Percentiles rank a stretch among this genome's conserved stretches.
Evolutionary conservation across 2,888 invertebrate genomes (phyloP).

Genomic region (Drosophila monieri): DNA sequence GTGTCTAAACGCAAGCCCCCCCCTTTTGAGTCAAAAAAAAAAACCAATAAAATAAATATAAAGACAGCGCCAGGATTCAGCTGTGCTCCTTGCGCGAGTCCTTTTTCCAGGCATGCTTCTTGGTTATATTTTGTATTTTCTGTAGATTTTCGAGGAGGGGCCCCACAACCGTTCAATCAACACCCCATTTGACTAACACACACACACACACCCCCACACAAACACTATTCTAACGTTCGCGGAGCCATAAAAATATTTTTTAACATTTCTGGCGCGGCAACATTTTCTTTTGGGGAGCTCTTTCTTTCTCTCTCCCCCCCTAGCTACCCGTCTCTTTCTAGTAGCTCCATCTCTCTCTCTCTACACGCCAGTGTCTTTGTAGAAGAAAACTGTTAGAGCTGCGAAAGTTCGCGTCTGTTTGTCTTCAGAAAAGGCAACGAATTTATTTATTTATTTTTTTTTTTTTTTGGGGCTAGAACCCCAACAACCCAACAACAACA

Average conservation of each 20-base stretch:
- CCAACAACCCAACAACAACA: slow-evolving; percentile 35
- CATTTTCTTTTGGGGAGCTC: slow-evolving; percentile 59
- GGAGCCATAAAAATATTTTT: slow-evolving; percentile 79
- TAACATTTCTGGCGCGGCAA: slow-evolving; percentile 73
- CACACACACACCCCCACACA: slow-evolving; percentile 39
- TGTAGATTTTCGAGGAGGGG: slow-evolving; percentile 30
- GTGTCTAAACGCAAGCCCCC: slow-evolving; percentile 79
- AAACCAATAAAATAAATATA: slow-evolving; percentile 37
- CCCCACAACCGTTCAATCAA: slow-evolving; percentile 77
- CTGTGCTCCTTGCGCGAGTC: slow-evolving; percentile 5
- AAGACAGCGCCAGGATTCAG: slow-evolving; percentile 12
- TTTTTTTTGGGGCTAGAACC: slow-evolving; percentile 2
- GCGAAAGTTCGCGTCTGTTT: slow-evolving; percentile 74
- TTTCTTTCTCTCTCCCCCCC: slow-evolving; percentile 5
- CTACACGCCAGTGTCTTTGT: slow-evolving; percentile 46
- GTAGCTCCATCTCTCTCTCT: slow-evolving; percentile 22
- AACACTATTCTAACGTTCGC: slow-evolving; percentile 79
- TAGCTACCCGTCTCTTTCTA: neutral
- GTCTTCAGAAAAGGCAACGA: slow-evolving; percentile 37
- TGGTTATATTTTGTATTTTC: neutral
- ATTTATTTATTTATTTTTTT: slow-evolving; percentile 7
- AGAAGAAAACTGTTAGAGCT: slow-evolving; percentile 71
- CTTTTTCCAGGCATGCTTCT: neutral
- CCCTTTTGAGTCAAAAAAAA: too few species aligned
- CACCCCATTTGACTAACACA: slow-evolving; percentile 77